Base-by-base conservation (phyloP, 2,888 invertebrate species). In the Drosophila mimetica region DNA sequence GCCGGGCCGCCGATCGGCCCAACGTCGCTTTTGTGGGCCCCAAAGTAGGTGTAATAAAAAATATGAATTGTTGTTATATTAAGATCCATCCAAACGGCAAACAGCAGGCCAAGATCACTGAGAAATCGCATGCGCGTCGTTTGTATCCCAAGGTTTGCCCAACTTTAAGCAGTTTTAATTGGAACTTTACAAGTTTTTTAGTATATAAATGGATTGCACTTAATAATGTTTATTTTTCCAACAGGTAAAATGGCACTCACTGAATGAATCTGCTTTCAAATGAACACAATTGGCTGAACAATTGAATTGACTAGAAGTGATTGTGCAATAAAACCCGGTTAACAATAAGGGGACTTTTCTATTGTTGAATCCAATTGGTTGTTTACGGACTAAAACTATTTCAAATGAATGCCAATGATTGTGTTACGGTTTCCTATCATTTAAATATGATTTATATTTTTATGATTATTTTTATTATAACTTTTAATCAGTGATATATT, bases 51-150 rank as follows among this genome's bases (percentile, higher is more conserved):
- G 82, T 73, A 81, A 86, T 82, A 82, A 86, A 82, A 86, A 78
- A 76, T 80, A 84, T 82, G 85, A 82, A 84, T 86, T 86, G 82
- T 82, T 82, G 87, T 86, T 86, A 86, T 79, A 58, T 83, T 77
- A 79, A 81, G 83, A 75, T 57, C 60, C 74, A 75, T 37, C 71
- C 7, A 37, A 71, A 37, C 63, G 42, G 52, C 20, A 55, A 57
- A 46, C 77, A 77, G 57, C 60, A 60, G 44, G 65, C 60, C 47
- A 74, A 83, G 76, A 81, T 84, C 81, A 86, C 80, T 86, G 81
- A 78, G 63, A 67, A 67, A 50, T 42, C n/a, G 32, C 14, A 13
- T 34, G 25, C 42, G 34, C 25, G 41, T n/a, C 41, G 11, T 16
- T 34, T 25, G 7, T n/a, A 16, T 4, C 13, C 44, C 7, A 25